Percentiles rank a stretch among this genome's conserved stretches.
Conservation (phyloP, 1,140 invertebrate species). For the Aphelenchoides fujianensis region DNA sequence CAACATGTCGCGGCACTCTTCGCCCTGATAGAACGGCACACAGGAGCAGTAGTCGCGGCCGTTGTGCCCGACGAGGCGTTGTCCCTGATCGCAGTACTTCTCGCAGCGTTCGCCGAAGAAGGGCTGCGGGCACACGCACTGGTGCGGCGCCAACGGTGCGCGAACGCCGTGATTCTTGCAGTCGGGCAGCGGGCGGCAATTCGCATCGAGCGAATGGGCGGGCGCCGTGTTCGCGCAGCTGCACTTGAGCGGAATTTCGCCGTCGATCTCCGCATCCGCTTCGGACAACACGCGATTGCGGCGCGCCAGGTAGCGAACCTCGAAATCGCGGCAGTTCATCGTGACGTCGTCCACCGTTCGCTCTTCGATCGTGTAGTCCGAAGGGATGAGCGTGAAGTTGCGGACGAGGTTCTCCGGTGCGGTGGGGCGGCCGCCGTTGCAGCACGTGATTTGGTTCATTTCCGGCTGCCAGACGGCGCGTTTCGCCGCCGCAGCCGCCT, state of each 20-base stretch:
- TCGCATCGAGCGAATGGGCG: conserved; percentile 41
- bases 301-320: conserved; percentile 4
- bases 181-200: conserved; percentile 53
- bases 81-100: conserved; percentile 59
- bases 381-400: not conserved
- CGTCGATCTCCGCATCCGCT: not conserved
- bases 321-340: conserved; percentile 16
- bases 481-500: not conserved
- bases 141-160: conserved; percentile 31
- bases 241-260: not conserved
- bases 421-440: not conserved
- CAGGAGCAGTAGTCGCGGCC: conserved; percentile 58
- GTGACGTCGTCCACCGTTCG: conserved; percentile 6
- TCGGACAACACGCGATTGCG: not conserved
- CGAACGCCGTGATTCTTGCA: conserved; percentile 57
- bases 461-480: not conserved
- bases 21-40: conserved; percentile 57
- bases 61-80: conserved; percentile 32
- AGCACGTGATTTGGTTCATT: conserved; percentile 13
- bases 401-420: not conserved
- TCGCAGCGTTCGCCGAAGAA: conserved; percentile 61
- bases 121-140: conserved; percentile 54
- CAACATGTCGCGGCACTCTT: conserved; percentile 59
- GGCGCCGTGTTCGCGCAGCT: conserved; percentile 4
- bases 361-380: conserved; percentile 9